Percentiles rank a stretch among this genome's conserved stretches.
Evolutionary conservation across 1,140 invertebrate species (phyloP).

Genomic region (Tetramorium parvispinum): DNA sequence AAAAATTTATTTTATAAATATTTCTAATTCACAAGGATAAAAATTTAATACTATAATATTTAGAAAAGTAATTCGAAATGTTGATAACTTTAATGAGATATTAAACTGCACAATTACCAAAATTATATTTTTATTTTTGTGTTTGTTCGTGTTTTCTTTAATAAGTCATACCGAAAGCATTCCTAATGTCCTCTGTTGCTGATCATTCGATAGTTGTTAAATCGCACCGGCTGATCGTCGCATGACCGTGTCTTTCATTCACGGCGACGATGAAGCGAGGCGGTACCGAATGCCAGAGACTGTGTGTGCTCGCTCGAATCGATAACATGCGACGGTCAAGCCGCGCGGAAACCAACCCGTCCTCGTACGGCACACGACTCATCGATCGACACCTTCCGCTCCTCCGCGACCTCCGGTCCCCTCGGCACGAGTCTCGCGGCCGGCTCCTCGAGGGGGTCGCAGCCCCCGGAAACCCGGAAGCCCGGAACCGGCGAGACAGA

Average conservation of each 20-base stretch:
- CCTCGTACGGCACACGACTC: constrained; percentile 61
- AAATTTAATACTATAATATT: neutral
- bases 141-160: neutral
- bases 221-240: constrained; percentile 35
- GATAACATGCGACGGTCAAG: constrained; percentile 72
- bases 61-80: neutral
- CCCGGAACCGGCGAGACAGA: neutral
- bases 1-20: neutral
- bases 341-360: constrained; percentile 63
- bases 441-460: constrained; percentile 36
- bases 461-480: constrained; percentile 53
- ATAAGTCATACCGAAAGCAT: neutral
- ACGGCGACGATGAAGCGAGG: constrained; percentile 36
- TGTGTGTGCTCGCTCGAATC: constrained; percentile 58
- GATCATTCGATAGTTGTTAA: constrained; percentile 32
- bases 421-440: neutral
- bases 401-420: constrained; percentile 17
- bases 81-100: neutral
- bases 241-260: constrained; percentile 64
- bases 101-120: neutral
- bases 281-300: constrained; percentile 63
- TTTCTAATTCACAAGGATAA: neutral
- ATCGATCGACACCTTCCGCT: constrained; percentile 65
- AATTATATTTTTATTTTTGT: neutral
- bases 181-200: neutral